phyloP scores from a whole-genome alignment of 2,888 invertebrate species.

The Brachypterus glaber region DNA sequence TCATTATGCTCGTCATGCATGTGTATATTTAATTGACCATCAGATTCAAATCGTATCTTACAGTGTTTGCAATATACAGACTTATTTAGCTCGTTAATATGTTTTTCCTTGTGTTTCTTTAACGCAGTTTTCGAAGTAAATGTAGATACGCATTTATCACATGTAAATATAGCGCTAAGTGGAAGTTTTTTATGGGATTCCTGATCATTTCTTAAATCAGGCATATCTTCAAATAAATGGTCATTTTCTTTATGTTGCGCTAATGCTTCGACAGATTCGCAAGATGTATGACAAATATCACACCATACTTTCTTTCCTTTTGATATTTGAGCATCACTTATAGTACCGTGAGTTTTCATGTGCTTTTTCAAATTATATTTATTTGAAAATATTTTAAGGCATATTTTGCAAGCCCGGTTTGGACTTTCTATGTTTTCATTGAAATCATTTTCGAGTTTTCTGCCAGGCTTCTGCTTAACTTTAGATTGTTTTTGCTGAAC shows the following conservation, averaged over 20 bases:
- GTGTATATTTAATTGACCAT: conserved; percentile 28
- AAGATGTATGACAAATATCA: conserved; percentile 54
- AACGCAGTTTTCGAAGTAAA: conserved; percentile 39
- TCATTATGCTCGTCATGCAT: conserved; percentile 34
- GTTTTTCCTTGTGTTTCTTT: conserved; percentile 37
- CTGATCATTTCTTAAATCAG: conserved; percentile 19
- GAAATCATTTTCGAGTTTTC: too few relatives aligned
- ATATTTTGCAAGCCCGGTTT: conserved; percentile 41
- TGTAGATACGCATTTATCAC: conserved; percentile 39
- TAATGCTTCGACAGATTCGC: conserved; percentile 45
- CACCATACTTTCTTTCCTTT: conserved; percentile 43
- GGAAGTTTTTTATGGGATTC: too few relatives aligned
- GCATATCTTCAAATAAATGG: conserved; percentile 27
- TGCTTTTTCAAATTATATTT: conserved; percentile 40
- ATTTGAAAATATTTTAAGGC: conserved; percentile 43
- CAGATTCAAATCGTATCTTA: conserved; percentile 30
- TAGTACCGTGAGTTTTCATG: conserved; percentile 43
- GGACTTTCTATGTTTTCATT: conserved; percentile 25
- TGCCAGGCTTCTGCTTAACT: too few relatives aligned
- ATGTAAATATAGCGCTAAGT: conserved; percentile 31
- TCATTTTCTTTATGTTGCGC: conserved; percentile 49
- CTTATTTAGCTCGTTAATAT: conserved; percentile 20
- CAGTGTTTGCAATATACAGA: conserved; percentile 34
- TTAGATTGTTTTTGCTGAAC: too few relatives aligned
- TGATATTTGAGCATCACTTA: conserved; percentile 27